Evolutionary conservation across 2,888 invertebrate species (phyloP).

Genomic region (Andrena camellia): DNA sequence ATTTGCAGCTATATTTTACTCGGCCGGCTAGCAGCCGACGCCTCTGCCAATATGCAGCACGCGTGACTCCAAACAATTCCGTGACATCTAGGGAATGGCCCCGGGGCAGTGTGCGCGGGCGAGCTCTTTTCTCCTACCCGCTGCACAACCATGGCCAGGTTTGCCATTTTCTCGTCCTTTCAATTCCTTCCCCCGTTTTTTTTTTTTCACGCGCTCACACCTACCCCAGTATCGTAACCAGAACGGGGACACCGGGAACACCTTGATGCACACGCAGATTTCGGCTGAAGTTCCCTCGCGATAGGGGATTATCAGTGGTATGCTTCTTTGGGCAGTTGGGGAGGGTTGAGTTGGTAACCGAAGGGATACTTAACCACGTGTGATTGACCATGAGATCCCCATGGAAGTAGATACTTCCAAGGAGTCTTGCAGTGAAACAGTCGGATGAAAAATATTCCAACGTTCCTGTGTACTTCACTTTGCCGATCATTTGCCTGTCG

Average conservation of each 20-base stretch:
- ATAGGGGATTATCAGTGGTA: too few species aligned
- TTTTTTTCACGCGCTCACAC: neutral
- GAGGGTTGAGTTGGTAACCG: too few species aligned
- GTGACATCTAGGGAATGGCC: constrained; percentile 64
- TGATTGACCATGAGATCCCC: too few species aligned
- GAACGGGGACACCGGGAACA: neutral
- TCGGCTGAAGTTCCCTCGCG: too few species aligned
- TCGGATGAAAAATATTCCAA: neutral
- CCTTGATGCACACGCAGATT: neutral
- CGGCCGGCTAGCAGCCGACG: constrained; percentile 24
- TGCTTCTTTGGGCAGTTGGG: too few species aligned
- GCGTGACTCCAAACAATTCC: constrained; percentile 67
- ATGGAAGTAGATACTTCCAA: too few species aligned
- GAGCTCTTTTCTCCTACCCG: constrained; percentile 8
- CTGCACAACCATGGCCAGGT: constrained; percentile 17
- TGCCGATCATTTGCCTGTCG: neutral
- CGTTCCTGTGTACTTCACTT: neutral
- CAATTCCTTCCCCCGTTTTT: neutral
- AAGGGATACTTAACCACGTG: too few species aligned
- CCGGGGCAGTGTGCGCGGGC: constrained; percentile 9
- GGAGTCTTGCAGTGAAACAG: too few species aligned
- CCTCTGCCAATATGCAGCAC: constrained; percentile 53
- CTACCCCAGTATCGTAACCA: neutral
- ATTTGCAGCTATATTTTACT: constrained; percentile 74
- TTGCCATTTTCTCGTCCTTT: neutral